These are phyloP conservation scores for Cyphomyrus discorhynchus DNA, from an alignment of 2,113 vertebrate genomes.

Conservation along the genomic window DNA sequence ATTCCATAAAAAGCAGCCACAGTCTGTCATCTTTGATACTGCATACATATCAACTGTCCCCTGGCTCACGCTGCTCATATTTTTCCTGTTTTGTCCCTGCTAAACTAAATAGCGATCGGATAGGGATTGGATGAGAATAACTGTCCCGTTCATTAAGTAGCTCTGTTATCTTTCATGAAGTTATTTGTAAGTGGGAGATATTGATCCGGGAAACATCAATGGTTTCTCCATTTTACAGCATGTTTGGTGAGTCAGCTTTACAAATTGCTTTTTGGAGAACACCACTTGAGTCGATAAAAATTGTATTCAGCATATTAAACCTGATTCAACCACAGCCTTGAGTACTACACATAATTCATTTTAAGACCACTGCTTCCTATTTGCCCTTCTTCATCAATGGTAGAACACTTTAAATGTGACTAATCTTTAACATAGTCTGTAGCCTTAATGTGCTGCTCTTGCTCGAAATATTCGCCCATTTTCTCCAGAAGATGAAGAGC, in stretches of 20 bases:
- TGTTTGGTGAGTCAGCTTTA: constrained; percentile 12
- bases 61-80: background rate
- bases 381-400: background rate
- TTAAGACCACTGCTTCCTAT: background rate
- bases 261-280: constrained; percentile 17
- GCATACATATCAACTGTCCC: background rate
- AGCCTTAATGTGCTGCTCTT: background rate
- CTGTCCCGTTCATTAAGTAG: constrained; percentile 1
- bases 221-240: constrained; percentile 15
- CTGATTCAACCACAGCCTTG: background rate
- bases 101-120: background rate
- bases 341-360: constrained; percentile 6
- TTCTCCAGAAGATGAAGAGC: background rate
- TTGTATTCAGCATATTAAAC: constrained; percentile 15
- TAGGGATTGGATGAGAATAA: constrained; percentile 4
- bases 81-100: background rate
- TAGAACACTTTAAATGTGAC: background rate
- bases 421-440: background rate
- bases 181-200: constrained; percentile 13
- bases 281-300: constrained; percentile 19
- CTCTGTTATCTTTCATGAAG: constrained; percentile 18
- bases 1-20: background rate
- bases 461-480: background rate
- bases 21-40: background rate
- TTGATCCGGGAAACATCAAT: constrained; percentile 11